A percentile compares a stretch with the other conserved stretches of the same genome.
phyloP scores from a whole-genome alignment of 2,797 vertebrate genomes.

The Manis crassicaudata region DNA sequence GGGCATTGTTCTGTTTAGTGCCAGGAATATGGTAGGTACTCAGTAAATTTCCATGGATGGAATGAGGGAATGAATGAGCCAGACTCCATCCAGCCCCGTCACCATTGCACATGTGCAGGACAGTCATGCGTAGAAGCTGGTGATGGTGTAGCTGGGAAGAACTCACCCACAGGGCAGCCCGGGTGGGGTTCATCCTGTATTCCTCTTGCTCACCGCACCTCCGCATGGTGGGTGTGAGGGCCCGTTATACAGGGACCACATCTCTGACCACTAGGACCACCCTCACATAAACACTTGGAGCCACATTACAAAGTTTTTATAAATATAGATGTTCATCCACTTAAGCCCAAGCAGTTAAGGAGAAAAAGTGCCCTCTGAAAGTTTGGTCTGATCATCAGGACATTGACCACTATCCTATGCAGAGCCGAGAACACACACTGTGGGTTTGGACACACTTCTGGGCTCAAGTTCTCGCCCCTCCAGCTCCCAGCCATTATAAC shows the following conservation, averaged over 20 bases:
- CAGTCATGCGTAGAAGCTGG: neutral
- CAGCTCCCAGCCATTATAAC: neutral
- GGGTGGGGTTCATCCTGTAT: neutral
- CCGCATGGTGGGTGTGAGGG: fast-evolving
- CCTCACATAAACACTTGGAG: neutral
- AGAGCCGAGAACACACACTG: neutral
- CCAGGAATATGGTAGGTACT: neutral
- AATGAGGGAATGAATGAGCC: neutral
- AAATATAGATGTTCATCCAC: neutral
- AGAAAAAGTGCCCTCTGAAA: neutral
- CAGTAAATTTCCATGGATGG: neutral
- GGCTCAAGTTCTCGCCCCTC: neutral
- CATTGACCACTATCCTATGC: neutral
- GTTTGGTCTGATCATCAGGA: too few relatives aligned
- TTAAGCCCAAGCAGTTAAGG: neutral
- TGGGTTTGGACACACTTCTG: neutral
- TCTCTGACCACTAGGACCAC: neutral
- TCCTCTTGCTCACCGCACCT: neutral
- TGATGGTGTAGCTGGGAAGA: neutral
- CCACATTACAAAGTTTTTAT: neutral
- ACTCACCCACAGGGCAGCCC: neutral
- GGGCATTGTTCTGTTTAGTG: neutral
- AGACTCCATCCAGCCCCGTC: too few relatives aligned
- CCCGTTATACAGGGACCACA: fast-evolving
- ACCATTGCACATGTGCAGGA: neutral